phyloP scores from a whole-genome alignment of 2,113 vertebrate genomes.

The Eptatretus burgeri region DNA sequence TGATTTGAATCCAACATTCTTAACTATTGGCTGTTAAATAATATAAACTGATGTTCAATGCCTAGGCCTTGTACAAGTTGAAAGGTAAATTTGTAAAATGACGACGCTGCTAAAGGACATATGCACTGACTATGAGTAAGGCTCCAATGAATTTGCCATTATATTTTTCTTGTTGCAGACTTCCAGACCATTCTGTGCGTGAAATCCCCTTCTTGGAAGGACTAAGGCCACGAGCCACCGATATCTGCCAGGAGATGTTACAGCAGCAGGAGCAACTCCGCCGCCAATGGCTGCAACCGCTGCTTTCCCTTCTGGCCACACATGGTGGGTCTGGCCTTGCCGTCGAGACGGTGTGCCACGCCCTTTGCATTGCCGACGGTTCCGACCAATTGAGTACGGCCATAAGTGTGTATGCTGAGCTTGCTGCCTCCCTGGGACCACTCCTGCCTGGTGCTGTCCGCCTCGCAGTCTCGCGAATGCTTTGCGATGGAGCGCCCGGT shows the following conservation, averaged over 20 bases:
- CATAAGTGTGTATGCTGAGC: slow-evolving; percentile 37
- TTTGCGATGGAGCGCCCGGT: slow-evolving; percentile 24
- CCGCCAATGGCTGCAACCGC: slow-evolving; percentile 61
- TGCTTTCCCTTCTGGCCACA: slow-evolving; percentile 39
- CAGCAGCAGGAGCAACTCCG: slow-evolving; percentile 37
- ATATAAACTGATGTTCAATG: too few species aligned
- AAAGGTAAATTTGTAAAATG: too few species aligned
- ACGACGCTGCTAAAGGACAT: too few species aligned
- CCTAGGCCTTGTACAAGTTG: too few species aligned
- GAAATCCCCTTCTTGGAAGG: slow-evolving; percentile 50
- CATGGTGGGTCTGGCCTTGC: slow-evolving; percentile 41
- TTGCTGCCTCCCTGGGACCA: slow-evolving; percentile 32
- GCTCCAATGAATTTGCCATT: too few species aligned
- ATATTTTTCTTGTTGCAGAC: too few species aligned
- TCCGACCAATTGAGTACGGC: slow-evolving; percentile 49
- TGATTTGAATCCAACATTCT: too few species aligned
- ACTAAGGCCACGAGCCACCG: slow-evolving; percentile 28
- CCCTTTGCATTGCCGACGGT: slow-evolving; percentile 34
- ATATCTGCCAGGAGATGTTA: slow-evolving; percentile 43
- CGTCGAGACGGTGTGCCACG: slow-evolving; percentile 42
- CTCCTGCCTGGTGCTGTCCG: slow-evolving; percentile 31
- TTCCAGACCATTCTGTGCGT: slow-evolving; percentile 9
- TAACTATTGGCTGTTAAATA: too few species aligned
- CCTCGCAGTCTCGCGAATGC: slow-evolving; percentile 34
- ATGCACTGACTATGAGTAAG: too few species aligned